Evolutionary conservation across 2,113 vertebrate species (phyloP), one percentile per base, ranked within the genome.

Genomic region (Marmota monax): DNA sequence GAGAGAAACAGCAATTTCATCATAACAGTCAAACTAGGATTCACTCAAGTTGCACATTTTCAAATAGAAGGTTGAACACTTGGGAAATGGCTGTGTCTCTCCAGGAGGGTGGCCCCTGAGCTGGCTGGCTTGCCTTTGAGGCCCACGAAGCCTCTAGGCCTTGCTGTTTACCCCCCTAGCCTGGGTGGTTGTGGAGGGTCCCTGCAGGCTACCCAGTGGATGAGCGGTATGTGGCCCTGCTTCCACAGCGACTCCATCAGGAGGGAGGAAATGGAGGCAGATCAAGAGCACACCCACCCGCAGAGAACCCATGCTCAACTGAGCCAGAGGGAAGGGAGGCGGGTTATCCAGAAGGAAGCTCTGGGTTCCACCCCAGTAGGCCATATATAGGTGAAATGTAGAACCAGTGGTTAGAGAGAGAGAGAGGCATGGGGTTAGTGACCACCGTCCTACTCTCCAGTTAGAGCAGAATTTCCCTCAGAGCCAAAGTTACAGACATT

Each of bases 61-160:
- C 34, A 91, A 87, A 67, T 10, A 51, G 32, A 63, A 58, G 0
- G 58, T 65, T 17, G 42, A 56, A 0, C 42, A 27, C 13, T 12
- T 27, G 34, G 79, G 13, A 80, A 45, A 37, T 0, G 0, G 56
- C 42, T 37, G 11, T 7, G 4, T 29, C 53, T 77, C 58, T 32
- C 8, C 0, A 2, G 6, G 27, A 37, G 51, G 65, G 51, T 4
- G 22, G 74, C 10, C 37, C 0, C 0, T 4, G 58, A 7, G 27
- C 1, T 13, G 61, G 58, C 84, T 53, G 5, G 25, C 56, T 27
- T 1, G 45, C 45, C 73, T 5, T 6, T 0, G 0, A n/a, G 42
- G 12, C 39, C 58, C 3, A 4, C 17, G 39, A 16, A 27, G n/a
- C 0, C 16, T 32, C 5, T 9, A 27, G 16, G 29, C 34, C 4